Evolutionary conservation across 1,140 invertebrate species (phyloP), one percentile per base, ranked within the genome.

Genomic region (Lamellibrachia luymesi): DNA sequence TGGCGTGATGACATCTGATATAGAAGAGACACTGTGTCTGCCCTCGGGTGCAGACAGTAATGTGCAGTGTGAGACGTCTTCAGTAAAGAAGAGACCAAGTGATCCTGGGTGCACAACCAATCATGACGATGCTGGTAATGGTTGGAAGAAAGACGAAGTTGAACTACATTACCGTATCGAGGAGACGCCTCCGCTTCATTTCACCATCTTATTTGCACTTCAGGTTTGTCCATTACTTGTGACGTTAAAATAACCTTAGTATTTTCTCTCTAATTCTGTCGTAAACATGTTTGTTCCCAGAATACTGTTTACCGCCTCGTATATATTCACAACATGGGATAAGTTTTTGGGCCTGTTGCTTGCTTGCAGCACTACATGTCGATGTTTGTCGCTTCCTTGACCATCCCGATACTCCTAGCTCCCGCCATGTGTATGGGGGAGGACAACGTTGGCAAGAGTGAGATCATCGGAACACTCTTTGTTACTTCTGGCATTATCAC

Each of bases 401-500:
- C 94, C 27, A 92, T 94, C 49, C 94, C 94, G 5, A 93, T 93
- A 13, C 89, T 94, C 25, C 80, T 94, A 22, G 90, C 91, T 51
- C 91, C 91, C 22, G 90, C 93, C n/a, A 93, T 94, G 27, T 94
- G 94, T 89, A 93, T 94, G 92, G 91, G 22, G n/a, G 93, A 92
- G 50, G 94, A 94, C 80, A 93, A 93, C 51, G 94, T 94, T 2
- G 94, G 94, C 13, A 93, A 94, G 52, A 94, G 91, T 91, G 93
- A 94, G 50, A 93, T 94, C 13, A 94, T 90, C n/a, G 94, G 94
- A 4, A 94, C 94, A 2, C 50, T 94, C 64, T 94, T 94, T 92
- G 93, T 93, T 7, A 93, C 94, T 27, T 94, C 94, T 4, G 94
- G 94, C 22, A 56, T 94, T 49, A 94, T 94, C 50, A 94, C 94